Evolutionary conservation across 2,888 invertebrate genomes (phyloP), one percentile per base, ranked within the genome.

Genomic region (Dermolepida albohirtum): DNA sequence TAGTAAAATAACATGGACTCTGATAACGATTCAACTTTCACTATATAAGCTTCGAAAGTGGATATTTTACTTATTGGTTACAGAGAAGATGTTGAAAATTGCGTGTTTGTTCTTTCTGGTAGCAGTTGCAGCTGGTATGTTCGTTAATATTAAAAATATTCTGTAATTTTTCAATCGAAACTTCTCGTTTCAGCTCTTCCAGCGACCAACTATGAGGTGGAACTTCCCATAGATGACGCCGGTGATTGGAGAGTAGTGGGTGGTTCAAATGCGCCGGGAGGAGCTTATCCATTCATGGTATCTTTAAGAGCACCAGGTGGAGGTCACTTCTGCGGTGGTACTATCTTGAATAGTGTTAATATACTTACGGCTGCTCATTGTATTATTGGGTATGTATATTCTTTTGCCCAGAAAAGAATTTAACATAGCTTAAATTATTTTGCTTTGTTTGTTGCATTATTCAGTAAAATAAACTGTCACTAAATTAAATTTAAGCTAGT

Each of bases 301-400:
- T 86, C 84, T 55, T 52, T 86, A 49, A 67, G 84, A 49, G 74
- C 83, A 7, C 22, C 66, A 40, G 76, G 77, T 50, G 83, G 82
- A 0, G 69, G 80, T 70, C 85, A 78, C 65, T 82, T 59, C 44
- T 87, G 86, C 71, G 86, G 86, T 11, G 86, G 86, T 0, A 84
- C 85, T 1, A 84, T 86, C 63, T 77, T 86, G 47, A 84, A 77
- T 66, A 41, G 59, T 0, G 71, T 72, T 12, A 78, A 79, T 66
- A 75, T 87, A 6, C 71, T 86, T 11, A 85, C 86, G 0, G 86
- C 86, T 7, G 86, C 86, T 5, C 86, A 87, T 76, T 87, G 86
- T 70, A 71, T 86, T 1, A 68, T 70, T 5, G 79, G 81, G 86
- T 86, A 82, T 10, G 34, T 34, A 34, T 8, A 8, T 29, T 29